Base-by-base conservation (phyloP, 2,797 vertebrate genomes). In the Philypnodon macrostomus region DNA sequence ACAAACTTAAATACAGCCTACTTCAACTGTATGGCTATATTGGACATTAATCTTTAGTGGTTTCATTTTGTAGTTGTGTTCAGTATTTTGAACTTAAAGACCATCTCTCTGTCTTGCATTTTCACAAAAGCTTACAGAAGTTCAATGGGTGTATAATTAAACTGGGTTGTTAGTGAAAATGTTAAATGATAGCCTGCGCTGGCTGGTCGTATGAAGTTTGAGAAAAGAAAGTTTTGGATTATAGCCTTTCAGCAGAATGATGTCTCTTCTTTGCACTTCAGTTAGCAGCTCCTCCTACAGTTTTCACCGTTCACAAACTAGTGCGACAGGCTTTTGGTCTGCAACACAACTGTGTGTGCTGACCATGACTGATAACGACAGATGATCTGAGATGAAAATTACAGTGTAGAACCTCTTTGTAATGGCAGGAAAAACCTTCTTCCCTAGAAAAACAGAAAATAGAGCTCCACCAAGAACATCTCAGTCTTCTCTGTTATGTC, bases 371-470 rank as follows among this genome's bases (percentile, higher is more conserved):
- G 58, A 73, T 77, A 55, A 74, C 62, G 17, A 26, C 27, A 35
- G 66, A 68, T 48, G 55, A 76, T 79, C 49, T 48, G 54, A 72
- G 56, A 65, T 49, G 63, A 61, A 75, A 84, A 83, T 87, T 77
- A 75, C 59, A 77, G 63, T 47, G 55, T 46, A 27, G 27, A 37
- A 42, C 47, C 38, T 24, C 16, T 30, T 30, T 17, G 27, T 30
- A 17, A 8, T 35, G 66, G 11, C 42, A 32, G 7, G 54, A 47
- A 34, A 53, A 48, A 59, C 46, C 23, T 27, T 52, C 26, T 13
- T 40, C 66, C 17, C 16, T 48, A n/a, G 19, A 7, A 62, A 49
- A 47, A 14, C 13, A 9, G 4, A 2, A 1, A 53, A 56, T 56
- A 47, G 41, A 21, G 46, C 23, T 31, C 44, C 69, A 63, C 69